Conservation (phyloP, 2,888 invertebrate species). For the Rotaria sp. region DNA sequence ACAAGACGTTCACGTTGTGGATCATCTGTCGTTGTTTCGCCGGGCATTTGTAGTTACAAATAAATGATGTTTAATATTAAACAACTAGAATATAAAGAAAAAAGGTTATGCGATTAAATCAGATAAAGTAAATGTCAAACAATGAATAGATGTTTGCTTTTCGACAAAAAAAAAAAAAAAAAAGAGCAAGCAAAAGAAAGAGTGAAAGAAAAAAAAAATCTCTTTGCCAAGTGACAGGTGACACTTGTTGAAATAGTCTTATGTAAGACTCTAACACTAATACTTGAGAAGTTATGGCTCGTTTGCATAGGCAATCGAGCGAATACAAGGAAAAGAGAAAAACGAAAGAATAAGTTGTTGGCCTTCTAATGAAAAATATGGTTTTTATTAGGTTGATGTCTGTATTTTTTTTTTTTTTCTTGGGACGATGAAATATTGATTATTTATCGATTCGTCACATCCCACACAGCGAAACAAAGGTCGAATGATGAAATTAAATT, state of each 20-base stretch:
- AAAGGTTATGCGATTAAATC: neutral
- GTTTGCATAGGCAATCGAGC: constrained; percentile 1
- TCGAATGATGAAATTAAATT: neutral
- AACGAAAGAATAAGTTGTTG: neutral
- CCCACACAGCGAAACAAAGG: neutral
- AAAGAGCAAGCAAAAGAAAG: neutral
- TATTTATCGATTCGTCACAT: neutral
- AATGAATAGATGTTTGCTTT: constrained; percentile 8
- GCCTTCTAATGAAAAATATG: neutral
- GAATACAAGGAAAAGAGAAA: neutral
- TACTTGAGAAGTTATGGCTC: neutral
- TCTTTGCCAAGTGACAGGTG: neutral
- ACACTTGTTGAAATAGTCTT: neutral
- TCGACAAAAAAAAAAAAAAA: neutral
- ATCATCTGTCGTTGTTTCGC: constrained; percentile 23
- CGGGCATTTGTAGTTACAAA: neutral
- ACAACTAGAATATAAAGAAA: neutral
- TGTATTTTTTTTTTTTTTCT: no score
- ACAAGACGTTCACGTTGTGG: constrained; percentile 39
- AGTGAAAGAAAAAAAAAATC: neutral
- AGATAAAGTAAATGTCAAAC: constrained; percentile 18
- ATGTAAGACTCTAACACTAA: neutral
- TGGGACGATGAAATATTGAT: neutral
- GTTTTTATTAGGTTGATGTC: neutral
- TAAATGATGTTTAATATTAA: neutral